Percentiles rank a stretch among this genome's conserved stretches.
Evolutionary conservation across 2,113 vertebrate genomes (phyloP).

Genomic region (Carlito syrichta): DNA sequence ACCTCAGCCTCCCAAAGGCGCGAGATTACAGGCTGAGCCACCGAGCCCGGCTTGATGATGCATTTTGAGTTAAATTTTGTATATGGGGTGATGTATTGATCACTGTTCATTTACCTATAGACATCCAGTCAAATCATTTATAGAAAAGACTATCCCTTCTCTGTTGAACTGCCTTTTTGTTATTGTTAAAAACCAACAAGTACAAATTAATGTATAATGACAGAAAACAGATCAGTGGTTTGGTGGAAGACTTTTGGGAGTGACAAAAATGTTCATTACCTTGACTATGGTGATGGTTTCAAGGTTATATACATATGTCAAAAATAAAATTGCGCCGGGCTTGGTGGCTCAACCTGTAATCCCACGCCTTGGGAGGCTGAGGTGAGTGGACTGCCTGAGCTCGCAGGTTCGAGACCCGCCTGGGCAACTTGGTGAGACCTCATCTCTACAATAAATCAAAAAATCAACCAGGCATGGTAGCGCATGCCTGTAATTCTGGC

Average conservation of each 20-base stretch:
- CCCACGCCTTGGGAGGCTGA: no score
- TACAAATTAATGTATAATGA: background rate
- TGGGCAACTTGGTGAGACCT: no score
- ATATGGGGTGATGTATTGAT: background rate
- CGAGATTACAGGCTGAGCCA: no score
- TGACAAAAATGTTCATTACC: background rate
- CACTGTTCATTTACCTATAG: background rate
- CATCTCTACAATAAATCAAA: no score
- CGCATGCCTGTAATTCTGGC: no score
- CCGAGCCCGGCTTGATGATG: background rate
- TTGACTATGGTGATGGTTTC: background rate
- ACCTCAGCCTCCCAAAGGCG: no score
- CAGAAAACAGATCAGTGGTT: background rate
- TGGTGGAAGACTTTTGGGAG: background rate
- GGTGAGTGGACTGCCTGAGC: no score
- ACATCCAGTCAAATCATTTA: no score
- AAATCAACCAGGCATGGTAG: no score
- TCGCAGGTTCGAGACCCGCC: no score
- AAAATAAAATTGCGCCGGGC: no score
- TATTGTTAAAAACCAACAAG: conserved; percentile 1
- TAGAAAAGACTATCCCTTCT: background rate
- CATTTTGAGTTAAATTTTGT: conserved; percentile 16
- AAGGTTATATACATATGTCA: background rate
- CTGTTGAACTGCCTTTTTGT: background rate
- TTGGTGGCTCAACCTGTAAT: no score